A percentile compares a stretch with the other conserved stretches of the same genome.
phyloP scores from a whole-genome alignment of 2,113 vertebrate species.

The Hemichromis elongatus region DNA sequence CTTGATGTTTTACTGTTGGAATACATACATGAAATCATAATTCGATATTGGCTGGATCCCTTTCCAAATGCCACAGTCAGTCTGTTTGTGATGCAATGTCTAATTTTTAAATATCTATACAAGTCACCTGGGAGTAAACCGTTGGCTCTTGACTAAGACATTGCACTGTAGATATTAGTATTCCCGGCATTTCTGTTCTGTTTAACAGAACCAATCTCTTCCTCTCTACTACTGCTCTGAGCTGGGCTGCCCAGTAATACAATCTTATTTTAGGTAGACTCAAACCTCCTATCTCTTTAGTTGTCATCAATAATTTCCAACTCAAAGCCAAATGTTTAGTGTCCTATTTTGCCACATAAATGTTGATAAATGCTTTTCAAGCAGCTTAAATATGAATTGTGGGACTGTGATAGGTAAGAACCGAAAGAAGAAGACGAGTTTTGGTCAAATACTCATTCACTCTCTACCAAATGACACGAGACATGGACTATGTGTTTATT shows the following conservation, averaged over 20 bases:
- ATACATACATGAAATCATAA: background rate
- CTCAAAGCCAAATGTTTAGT: background rate
- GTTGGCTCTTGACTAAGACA: background rate
- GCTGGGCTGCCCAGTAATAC: background rate
- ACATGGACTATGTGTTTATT: constrained; percentile 14
- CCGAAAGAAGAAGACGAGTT: no score
- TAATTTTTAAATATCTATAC: background rate
- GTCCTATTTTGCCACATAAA: background rate
- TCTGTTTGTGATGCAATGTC: background rate
- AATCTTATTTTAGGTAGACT: background rate
- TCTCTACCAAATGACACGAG: no score
- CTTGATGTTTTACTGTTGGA: background rate
- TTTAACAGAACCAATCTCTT: background rate
- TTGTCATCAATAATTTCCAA: background rate
- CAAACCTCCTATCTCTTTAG: background rate
- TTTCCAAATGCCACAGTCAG: background rate
- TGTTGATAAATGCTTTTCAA: no score
- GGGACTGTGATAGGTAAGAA: no score
- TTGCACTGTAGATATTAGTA: background rate
- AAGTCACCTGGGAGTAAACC: background rate
- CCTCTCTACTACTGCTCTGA: background rate
- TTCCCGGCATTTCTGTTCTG: background rate
- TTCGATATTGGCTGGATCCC: fast-evolving
- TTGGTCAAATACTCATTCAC: no score
- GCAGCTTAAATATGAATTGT: no score